Conservation (phyloP, 1,140 invertebrate species). For the Varroa destructor region DNA sequence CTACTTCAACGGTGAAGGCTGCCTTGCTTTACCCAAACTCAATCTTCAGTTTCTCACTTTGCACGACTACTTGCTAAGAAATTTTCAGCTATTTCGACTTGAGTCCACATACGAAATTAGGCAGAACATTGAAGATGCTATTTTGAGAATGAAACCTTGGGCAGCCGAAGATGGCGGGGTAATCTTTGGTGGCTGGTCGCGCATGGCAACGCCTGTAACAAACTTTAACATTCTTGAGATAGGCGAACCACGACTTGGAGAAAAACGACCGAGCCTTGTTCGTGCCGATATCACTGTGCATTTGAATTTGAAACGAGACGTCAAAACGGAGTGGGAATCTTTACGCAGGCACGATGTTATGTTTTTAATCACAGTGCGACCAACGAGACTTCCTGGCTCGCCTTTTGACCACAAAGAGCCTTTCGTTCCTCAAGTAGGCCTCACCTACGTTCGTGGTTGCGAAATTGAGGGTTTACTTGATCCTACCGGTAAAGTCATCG, state of each 20-base stretch:
- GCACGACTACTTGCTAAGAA: slow-evolving; percentile 92
- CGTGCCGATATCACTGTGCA: slow-evolving; percentile 85
- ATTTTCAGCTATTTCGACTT: slow-evolving; percentile 92
- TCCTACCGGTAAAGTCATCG: slow-evolving; percentile 82
- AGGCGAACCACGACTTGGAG: slow-evolving; percentile 55
- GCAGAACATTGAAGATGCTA: slow-evolving; percentile 93
- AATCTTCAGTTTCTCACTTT: slow-evolving; percentile 96
- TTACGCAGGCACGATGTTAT: slow-evolving; percentile 94
- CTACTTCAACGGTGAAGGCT: slow-evolving; percentile 87
- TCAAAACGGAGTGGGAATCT: slow-evolving; percentile 93
- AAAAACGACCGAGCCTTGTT: slow-evolving; percentile 83
- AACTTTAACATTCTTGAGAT: slow-evolving; percentile 85
- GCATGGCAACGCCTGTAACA: slow-evolving; percentile 90
- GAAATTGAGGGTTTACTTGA: slow-evolving; percentile 99
- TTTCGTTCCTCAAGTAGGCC: slow-evolving; percentile 76
- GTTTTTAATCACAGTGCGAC: slow-evolving; percentile 80
- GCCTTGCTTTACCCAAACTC: slow-evolving; percentile 86
- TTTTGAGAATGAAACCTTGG: slow-evolving; percentile 86
- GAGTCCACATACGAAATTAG: slow-evolving; percentile 98
- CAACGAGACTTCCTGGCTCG: slow-evolving; percentile 57
- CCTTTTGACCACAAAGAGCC: slow-evolving; percentile 64
- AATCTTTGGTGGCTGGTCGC: slow-evolving; percentile 90
- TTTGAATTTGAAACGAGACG: slow-evolving; percentile 70
- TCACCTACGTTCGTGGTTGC: slow-evolving; percentile 84
- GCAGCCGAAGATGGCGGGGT: slow-evolving; percentile 68